phyloP scores from a whole-genome alignment of 2,113 vertebrate genomes.

The Etia nguti region DNA sequence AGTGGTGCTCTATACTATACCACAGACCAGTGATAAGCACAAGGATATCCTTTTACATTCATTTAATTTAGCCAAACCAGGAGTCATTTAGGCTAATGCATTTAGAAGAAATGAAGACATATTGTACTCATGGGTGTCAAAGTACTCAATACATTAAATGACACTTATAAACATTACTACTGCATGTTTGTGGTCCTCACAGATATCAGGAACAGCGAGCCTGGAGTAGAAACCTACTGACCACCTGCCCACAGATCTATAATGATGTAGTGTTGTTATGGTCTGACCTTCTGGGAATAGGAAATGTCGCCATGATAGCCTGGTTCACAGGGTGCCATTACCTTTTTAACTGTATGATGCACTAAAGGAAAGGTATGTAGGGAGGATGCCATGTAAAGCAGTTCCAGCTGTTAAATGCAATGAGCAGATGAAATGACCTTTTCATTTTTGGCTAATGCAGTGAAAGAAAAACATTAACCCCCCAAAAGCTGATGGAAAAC shows the following conservation, averaged over 20 bases:
- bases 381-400: background rate
- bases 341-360: background rate
- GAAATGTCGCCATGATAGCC: background rate
- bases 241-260: conserved; percentile 4
- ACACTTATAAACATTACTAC: background rate
- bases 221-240: background rate
- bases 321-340: background rate
- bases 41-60: background rate
- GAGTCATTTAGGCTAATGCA: background rate
- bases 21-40: background rate
- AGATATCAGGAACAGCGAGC: conserved; percentile 3
- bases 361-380: background rate
- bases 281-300: background rate
- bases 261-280: background rate
- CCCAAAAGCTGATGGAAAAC: background rate
- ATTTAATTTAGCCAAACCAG: background rate
- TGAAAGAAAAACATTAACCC: background rate
- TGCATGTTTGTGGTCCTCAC: background rate
- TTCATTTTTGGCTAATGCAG: background rate
- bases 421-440: background rate
- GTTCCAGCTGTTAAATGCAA: background rate
- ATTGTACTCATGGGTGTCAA: background rate
- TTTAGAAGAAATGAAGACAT: background rate
- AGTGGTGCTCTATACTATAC: background rate
- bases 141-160: background rate